Conservation (phyloP, 2,797 vertebrate genomes). For the Mormyrops attenuatus region DNA sequence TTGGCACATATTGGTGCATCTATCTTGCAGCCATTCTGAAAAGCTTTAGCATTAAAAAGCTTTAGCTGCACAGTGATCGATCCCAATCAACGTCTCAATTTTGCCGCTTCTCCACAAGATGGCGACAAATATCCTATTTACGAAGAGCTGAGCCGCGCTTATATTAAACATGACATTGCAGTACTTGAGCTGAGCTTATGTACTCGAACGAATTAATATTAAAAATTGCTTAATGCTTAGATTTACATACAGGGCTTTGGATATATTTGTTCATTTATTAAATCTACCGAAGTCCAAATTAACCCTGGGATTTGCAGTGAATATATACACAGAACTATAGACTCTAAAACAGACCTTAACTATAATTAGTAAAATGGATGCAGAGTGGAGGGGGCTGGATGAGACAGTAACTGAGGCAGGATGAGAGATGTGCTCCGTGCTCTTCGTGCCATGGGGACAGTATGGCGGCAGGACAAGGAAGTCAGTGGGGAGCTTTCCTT, state of each 20-base stretch:
- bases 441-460: not conserved
- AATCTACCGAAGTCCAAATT: not conserved
- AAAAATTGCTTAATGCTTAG: not conserved
- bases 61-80: not conserved
- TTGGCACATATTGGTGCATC: not conserved
- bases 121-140: slow-evolving; percentile 27
- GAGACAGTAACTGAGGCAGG: not conserved
- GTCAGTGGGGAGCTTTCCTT: slow-evolving; percentile 32
- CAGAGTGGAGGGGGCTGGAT: not conserved
- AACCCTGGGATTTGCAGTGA: not conserved
- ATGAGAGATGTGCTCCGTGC: not conserved
- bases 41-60: not conserved
- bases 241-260: not conserved
- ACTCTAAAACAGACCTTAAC: not conserved
- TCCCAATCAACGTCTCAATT: not conserved
- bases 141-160: not conserved
- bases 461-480: not conserved
- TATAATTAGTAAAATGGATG: not conserved
- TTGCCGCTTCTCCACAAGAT: slow-evolving; percentile 35
- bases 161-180: not conserved
- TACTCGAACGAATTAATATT: not conserved
- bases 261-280: not conserved
- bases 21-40: not conserved
- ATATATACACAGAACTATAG: not conserved
- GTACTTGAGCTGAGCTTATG: not conserved